Base-by-base conservation (phyloP, 2,797 vertebrate species). In the Gila robusta region DNA sequence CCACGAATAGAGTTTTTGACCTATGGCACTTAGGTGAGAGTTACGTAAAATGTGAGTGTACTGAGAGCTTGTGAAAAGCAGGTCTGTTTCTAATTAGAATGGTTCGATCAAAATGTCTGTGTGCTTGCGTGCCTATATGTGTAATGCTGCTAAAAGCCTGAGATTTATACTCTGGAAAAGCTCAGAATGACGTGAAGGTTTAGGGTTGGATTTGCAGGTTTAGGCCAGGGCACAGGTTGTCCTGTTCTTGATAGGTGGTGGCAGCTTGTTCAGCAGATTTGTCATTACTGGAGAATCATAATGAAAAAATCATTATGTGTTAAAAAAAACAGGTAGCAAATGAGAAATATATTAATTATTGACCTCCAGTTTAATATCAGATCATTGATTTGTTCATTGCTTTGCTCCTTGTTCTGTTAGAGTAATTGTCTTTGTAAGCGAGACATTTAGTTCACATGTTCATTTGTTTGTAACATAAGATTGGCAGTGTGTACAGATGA, bases 21-120 rank as follows among this genome's bases (percentile, higher is more conserved):
- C 72, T 84, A 79, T 84, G 59, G 44, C 71, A 44, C 67, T 67
- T 21, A 39, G 74, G 86, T 87, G 84, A 81, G 79, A 85, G 82
- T 88, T 84, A 69, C 39, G 71, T 85, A 87, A 88, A 67, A 81
- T 52, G 1, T 69, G n/a, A 3, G 9, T 17, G 10, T 56, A 70
- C 17, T 81, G 28, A 71, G 32, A 77, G 26, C 23, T 83, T 83
- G 69, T 83, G 39, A 84, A 82, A 81, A 78, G 66, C 39, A 23
- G 79, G 79, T 66, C 83, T 88, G 82, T 88, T 76, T 85, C 72
- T 44, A 52, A 72, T 85, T 77, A 70, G 21, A 35, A 77, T 52
- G 32, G 52, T 77, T 52, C 39, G 39, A 26, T 76, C 66, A 26
- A 54, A 79, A 54, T 28, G 44, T 64, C 37, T 82, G 37, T 81